Evolutionary conservation across 2,888 invertebrate genomes (phyloP).

Genomic region (Brachyptera risi): DNA sequence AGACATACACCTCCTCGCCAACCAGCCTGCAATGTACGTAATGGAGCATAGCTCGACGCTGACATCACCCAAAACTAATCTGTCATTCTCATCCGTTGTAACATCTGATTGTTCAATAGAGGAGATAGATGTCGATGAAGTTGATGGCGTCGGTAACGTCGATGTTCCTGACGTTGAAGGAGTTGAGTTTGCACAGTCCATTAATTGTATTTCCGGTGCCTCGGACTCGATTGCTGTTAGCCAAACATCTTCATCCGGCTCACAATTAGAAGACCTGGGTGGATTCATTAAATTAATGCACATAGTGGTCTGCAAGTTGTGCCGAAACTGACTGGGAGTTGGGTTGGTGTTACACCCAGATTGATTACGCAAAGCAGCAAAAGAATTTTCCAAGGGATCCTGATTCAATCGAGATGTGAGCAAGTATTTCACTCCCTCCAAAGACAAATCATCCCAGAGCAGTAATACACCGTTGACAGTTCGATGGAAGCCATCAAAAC

Average conservation of each 20-base stretch:
- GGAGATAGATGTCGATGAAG: neutral
- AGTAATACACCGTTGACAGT: slow-evolving; percentile 34
- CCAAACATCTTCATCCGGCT: slow-evolving; percentile 9
- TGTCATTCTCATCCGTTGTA: no score
- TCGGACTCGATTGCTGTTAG: neutral
- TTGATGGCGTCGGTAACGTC: neutral
- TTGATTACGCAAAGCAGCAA: slow-evolving; percentile 33
- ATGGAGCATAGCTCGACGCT: neutral
- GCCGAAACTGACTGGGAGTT: slow-evolving; percentile 30
- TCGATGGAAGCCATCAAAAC: slow-evolving; percentile 35
- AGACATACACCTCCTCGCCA: neutral
- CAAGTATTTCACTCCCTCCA: slow-evolving; percentile 29
- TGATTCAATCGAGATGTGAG: slow-evolving; percentile 34
- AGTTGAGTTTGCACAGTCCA: neutral
- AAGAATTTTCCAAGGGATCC: slow-evolving; percentile 36
- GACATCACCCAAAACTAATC: no score
- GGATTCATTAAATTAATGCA: slow-evolving; percentile 2
- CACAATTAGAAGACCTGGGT: slow-evolving; percentile 30
- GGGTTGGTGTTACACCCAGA: slow-evolving; percentile 35
- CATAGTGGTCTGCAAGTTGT: slow-evolving; percentile 32
- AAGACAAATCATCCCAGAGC: slow-evolving; percentile 33
- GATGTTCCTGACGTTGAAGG: neutral
- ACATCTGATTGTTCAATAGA: neutral
- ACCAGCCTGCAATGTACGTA: slow-evolving; percentile 12
- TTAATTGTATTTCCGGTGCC: neutral